Evolutionary conservation across 2,888 invertebrate genomes (phyloP).

Genomic region (Brachylomia viminalis): DNA sequence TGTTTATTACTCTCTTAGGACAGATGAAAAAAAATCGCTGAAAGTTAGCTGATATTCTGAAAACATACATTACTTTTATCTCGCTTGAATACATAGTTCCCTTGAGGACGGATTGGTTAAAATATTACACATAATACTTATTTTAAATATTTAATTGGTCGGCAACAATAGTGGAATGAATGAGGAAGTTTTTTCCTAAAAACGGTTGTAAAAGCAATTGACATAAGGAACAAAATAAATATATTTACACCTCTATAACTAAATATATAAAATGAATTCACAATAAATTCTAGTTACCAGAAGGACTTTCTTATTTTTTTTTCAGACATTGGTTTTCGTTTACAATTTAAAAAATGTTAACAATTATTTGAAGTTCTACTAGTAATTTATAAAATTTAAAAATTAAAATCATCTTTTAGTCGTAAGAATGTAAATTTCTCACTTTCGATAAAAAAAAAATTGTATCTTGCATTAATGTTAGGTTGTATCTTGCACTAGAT

Average conservation of each 20-base stretch:
- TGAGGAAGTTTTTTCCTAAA: neutral
- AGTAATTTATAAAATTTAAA: too few relatives aligned
- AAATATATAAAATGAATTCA: neutral
- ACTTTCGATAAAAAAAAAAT: too few relatives aligned
- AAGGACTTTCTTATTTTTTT: neutral
- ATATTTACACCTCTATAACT: neutral
- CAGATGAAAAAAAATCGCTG: constrained; percentile 50
- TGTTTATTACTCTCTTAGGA: constrained; percentile 54
- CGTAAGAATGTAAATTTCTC: too few relatives aligned
- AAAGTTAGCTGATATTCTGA: constrained; percentile 57
- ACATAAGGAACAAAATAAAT: neutral
- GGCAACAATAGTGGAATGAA: neutral
- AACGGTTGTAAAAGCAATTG: too few relatives aligned
- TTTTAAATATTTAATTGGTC: constrained; percentile 44
- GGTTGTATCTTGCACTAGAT: too few relatives aligned
- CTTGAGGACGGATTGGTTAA: constrained; percentile 55
- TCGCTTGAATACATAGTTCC: constrained; percentile 55
- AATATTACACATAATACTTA: constrained; percentile 42
- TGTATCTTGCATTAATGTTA: too few relatives aligned
- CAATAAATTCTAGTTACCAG: neutral
- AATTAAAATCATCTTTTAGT: too few relatives aligned
- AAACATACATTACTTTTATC: constrained; percentile 65
- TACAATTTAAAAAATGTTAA: too few relatives aligned
- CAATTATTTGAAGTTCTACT: too few relatives aligned
- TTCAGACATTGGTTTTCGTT: too few relatives aligned